Percentiles rank a stretch among this genome's conserved stretches.
Conservation (phyloP, 1,140 invertebrate genomes). For the Scaptodrosophila lebanonensis region DNA sequence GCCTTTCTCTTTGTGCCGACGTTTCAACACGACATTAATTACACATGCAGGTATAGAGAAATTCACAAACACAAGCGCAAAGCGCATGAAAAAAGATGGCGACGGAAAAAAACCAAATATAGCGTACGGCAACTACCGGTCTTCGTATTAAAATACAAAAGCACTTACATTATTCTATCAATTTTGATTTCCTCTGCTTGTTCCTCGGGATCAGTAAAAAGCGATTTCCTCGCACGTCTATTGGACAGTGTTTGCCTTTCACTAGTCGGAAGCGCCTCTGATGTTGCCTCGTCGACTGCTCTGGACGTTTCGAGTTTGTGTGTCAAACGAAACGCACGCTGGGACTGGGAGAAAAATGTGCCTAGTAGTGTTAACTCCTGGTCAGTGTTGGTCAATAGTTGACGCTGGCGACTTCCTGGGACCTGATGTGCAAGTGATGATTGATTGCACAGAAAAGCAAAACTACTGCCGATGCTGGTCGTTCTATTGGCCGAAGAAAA, state of each 20-base stretch:
- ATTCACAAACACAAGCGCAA: constrained; percentile 40
- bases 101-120: constrained; percentile 52
- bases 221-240: constrained; percentile 43
- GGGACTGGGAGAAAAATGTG: constrained; percentile 29
- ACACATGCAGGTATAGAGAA: constrained; percentile 64
- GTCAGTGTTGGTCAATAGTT: not conserved
- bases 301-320: constrained; percentile 37
- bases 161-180: constrained; percentile 64
- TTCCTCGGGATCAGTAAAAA: constrained; percentile 56
- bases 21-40: constrained; percentile 49
- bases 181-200: constrained; percentile 55
- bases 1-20: not conserved
- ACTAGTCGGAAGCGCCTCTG: constrained; percentile 37
- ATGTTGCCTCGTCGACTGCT: constrained; percentile 23
- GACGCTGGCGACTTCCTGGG: constrained; percentile 42
- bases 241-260: constrained; percentile 28
- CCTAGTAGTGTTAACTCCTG: constrained; percentile 38
- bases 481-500: constrained; percentile 70
- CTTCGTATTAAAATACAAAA: constrained; percentile 17
- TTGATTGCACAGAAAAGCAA: constrained; percentile 65
- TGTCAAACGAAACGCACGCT: constrained; percentile 53
- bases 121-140: constrained; percentile 1
- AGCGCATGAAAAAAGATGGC: constrained; percentile 56
- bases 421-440: constrained; percentile 61
- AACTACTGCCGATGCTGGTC: constrained; percentile 61